Evolutionary conservation across 2,888 invertebrate genomes (phyloP), one percentile per base, ranked within the genome.

Genomic region (Epinotia bilunana): DNA sequence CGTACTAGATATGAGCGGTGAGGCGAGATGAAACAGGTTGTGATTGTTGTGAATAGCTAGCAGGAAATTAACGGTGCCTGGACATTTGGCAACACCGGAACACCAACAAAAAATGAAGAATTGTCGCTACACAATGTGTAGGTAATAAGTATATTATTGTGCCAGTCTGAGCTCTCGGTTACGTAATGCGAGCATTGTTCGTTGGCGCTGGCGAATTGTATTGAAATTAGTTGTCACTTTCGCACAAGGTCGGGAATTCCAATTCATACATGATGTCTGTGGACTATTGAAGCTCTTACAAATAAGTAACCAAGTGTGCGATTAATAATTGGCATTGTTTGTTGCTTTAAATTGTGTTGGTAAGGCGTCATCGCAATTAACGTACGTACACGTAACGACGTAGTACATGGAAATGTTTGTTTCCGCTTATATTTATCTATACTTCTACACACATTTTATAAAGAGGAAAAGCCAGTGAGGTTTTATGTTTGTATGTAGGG

Each of bases 191-290:
- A 53, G 18, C 60, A 82, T 83, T 81, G 81, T 80, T 77, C 77
- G 80, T 70, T 7, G n/a, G 53, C 53, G 72, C 72, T 33, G 20
- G 79, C 76, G 80, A 79, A 84, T 84, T 82, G 83, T 85, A 87
- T 86, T 83, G 78, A 81, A 85, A 86, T 87, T 80, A 82, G 82
- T 79, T 86, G 84, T 90, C 86, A 67, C 86, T 89, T 88, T 89
- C 87, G 80, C 77, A 82, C 80, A 82, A 87, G 86, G 86, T 80
- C 81, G 77, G 20, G 20, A 69, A 69, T 23, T 46, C n/a, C 60
- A 69, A 69, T 69, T 46, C 58, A 60, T 69, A n/a, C 46, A 23
- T 60, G 28, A 12, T 65, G 57, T 18, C 20, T 61, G 58, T n/a
- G 46, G 46, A 9, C 18, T 46, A 39, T 18, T 55, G 33, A 5